These are phyloP conservation scores for Metallyticus violacea DNA, from an alignment of 2,888 invertebrate genomes.

Conservation along the genomic window DNA sequence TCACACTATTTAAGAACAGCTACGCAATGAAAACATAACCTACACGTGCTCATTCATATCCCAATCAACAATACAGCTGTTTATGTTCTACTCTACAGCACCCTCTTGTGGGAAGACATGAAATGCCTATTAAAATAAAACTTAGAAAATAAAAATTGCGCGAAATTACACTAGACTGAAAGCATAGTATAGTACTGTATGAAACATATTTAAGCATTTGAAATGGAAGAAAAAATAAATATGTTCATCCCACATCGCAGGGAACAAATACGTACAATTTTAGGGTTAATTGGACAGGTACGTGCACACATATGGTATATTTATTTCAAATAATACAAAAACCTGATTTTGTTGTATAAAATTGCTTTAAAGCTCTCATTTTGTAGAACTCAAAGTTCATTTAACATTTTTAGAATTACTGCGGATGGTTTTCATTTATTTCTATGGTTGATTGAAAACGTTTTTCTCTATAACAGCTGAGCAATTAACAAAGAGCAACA, in stretches of 20 bases:
- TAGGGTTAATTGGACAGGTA: constrained; percentile 17
- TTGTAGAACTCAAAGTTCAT: too few relatives aligned
- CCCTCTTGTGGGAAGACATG: background rate
- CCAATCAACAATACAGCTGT: too few relatives aligned
- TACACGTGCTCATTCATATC: too few relatives aligned
- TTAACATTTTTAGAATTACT: too few relatives aligned
- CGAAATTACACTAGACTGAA: background rate
- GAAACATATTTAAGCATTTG: background rate
- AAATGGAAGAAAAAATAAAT: background rate
- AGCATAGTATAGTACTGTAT: background rate
- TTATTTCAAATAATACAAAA: too few relatives aligned
- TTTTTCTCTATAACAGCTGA: too few relatives aligned
- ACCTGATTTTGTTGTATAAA: background rate
- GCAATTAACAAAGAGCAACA: too few relatives aligned
- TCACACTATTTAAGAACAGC: background rate
- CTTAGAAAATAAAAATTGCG: background rate
- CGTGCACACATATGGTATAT: too few relatives aligned
- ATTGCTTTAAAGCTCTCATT: background rate
- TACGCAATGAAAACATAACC: background rate
- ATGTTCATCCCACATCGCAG: background rate
- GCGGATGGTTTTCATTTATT: too few relatives aligned
- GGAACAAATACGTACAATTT: constrained; percentile 11
- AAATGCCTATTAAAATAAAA: background rate
- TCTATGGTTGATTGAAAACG: too few relatives aligned
- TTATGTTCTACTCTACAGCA: background rate